phyloP scores from a whole-genome alignment of 2,113 vertebrate genomes.

The Eclectus roratus region DNA sequence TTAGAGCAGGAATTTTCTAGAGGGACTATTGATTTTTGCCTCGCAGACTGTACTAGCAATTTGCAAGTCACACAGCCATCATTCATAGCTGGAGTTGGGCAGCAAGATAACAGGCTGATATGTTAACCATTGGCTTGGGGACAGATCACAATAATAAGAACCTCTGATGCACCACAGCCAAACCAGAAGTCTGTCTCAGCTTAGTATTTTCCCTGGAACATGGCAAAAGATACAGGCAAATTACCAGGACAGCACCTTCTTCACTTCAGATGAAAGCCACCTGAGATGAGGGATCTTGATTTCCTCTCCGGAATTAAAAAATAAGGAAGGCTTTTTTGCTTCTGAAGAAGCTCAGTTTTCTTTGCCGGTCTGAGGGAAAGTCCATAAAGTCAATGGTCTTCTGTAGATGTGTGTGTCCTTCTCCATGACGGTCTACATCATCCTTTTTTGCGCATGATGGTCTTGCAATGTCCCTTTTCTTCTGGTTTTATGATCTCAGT shows the following conservation, averaged over 20 bases:
- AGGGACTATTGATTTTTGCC: not conserved
- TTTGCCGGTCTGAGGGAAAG: not conserved
- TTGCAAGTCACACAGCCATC: not conserved
- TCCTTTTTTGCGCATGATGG: not conserved
- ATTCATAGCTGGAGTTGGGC: constrained; percentile 7
- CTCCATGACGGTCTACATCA: not conserved
- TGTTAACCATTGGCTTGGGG: not conserved
- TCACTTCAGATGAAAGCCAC: not conserved
- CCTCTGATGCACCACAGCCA: not conserved
- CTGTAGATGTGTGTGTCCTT: not conserved
- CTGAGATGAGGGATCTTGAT: not conserved
- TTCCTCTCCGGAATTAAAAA: not conserved
- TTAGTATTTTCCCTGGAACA: not conserved
- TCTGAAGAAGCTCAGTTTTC: not conserved
- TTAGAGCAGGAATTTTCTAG: not conserved
- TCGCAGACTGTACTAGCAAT: not conserved
- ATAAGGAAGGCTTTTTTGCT: not conserved
- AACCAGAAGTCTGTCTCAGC: not conserved
- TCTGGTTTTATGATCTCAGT: not conserved
- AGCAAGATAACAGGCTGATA: constrained; percentile 1
- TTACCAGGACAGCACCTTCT: not conserved
- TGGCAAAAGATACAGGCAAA: not conserved
- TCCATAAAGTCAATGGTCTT: not conserved
- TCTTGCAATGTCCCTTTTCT: not conserved
- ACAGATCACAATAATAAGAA: not conserved